phyloP scores from a whole-genome alignment of 2,797 vertebrate genomes.

The Poliocrania exsul region DNA sequence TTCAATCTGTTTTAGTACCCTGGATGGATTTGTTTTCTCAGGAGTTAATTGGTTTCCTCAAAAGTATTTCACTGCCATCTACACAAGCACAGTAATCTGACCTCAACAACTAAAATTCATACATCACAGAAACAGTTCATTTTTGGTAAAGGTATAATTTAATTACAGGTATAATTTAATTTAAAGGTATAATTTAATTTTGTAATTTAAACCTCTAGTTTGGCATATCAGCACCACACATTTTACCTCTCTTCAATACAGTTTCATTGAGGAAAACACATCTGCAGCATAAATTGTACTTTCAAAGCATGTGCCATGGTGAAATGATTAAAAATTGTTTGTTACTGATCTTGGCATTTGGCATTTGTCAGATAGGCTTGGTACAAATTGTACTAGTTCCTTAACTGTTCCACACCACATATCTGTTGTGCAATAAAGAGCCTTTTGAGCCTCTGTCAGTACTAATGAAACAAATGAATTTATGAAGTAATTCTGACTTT shows the following conservation, averaged over 20 bases:
- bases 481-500: neutral
- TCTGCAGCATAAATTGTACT: neutral
- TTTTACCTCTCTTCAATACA: neutral
- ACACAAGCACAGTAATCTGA: neutral
- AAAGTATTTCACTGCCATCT: neutral
- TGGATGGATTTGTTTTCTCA: neutral
- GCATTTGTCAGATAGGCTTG: neutral
- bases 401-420: neutral
- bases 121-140: neutral
- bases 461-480: neutral
- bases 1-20: neutral
- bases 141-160: neutral
- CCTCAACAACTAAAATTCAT: neutral
- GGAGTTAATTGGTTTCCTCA: neutral
- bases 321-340: neutral
- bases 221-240: neutral
- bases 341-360: neutral
- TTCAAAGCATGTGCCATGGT: neutral
- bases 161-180: neutral
- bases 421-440: neutral
- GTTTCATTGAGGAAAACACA: neutral
- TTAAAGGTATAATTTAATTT: neutral
- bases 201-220: neutral
- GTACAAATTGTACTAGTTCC: neutral
- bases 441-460: neutral